Conservation (phyloP, 2,113 vertebrate species). For the Poicephalus gulielmi region DNA sequence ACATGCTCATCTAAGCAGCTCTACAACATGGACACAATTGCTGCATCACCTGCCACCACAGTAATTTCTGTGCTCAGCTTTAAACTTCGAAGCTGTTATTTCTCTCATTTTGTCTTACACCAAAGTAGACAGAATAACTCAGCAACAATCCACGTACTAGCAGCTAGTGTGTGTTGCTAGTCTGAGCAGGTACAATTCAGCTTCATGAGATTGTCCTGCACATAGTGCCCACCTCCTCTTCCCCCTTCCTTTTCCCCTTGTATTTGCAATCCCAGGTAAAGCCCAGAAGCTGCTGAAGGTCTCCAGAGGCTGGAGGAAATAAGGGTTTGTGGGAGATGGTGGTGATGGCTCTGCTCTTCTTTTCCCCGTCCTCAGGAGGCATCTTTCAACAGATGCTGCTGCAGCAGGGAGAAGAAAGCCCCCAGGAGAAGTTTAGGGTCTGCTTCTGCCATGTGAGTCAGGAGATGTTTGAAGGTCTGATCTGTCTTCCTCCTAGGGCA, state of each 20-base stretch:
- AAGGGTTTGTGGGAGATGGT: not conserved
- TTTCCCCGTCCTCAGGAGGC: not conserved
- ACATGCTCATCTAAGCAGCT: not conserved
- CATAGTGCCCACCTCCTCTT: not conserved
- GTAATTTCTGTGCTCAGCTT: not conserved
- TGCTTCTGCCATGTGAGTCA: not conserved
- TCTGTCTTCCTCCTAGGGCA: not conserved
- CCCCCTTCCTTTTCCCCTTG: not conserved
- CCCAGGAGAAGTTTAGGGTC: not conserved
- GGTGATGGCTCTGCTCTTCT: not conserved
- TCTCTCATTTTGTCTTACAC: not conserved
- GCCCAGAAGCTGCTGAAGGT: not conserved
- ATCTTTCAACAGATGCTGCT: not conserved
- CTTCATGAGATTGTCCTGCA: not conserved
- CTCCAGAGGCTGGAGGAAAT: not conserved
- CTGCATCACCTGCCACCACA: not conserved
- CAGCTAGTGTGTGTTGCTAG: not conserved
- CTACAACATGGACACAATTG: not conserved
- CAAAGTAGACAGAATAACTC: not conserved
- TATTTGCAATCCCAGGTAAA: not conserved
- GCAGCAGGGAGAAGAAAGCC: not conserved
- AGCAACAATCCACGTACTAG: fast-evolving
- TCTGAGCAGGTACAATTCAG: not conserved
- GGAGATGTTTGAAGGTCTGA: not conserved
- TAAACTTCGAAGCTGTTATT: not conserved